Base-by-base conservation (phyloP, 2,888 invertebrate species). In the Dicyrtomina minuta region DNA sequence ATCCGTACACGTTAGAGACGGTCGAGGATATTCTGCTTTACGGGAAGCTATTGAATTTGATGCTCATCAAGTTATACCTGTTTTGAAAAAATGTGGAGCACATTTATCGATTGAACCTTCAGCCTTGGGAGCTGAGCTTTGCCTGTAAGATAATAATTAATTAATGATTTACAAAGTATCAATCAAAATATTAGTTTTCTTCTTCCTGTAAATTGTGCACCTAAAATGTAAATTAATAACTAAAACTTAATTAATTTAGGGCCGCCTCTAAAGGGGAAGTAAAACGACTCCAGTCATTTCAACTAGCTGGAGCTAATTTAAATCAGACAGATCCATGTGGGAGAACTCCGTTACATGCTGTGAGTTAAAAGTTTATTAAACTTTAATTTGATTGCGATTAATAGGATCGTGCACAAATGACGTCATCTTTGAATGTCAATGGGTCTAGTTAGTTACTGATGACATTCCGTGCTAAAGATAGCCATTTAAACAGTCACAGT, bases 1-100 rank as follows among this genome's bases (percentile, higher is more conserved):
- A 0, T 90, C 89, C 62, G 91, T 95, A 2, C 93, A 95, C 80
- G 83, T 87, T 46, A 88, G 89, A 74, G 92, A 92, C 79, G 84
- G 86, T 75, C 85, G 84, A 77, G 91, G 87, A 73, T 88, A 87
- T 77, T 89, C 88, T 22, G 90, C 88, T 0, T 86, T 92, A 0
- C 84, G 88, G 67, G 88, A 89, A 72, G 91, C 92, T 0, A 85
- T 91, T 0, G 83, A 87, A 53, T 83, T 83, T 51, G 88, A 90
- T 78, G 85, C 86, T 67, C 84, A 85, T 17, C 84, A 85, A 53
- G 86, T 88, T 12, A 90, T 93, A 65, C 82, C 85, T 24, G 75
- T 90, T 1, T 83, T 93, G 0, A 82, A 87, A 13, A 85, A 87
- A 77, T 90, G 91, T 75, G 93, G 93, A 0, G 92, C 92, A 1